Conservation (phyloP, 2,113 vertebrate species). For the Alexandromys fortis region DNA sequence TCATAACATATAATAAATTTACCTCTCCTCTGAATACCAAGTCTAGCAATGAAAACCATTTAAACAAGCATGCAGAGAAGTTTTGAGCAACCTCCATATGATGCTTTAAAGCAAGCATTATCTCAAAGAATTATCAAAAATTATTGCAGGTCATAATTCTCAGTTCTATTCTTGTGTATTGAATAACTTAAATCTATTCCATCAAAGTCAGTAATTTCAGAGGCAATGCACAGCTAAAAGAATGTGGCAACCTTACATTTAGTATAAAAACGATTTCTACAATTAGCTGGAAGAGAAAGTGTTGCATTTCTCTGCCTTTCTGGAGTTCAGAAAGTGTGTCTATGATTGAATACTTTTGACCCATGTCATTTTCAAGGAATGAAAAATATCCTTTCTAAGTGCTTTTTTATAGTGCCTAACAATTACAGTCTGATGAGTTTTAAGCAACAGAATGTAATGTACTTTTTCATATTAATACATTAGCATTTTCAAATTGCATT, state of each 20-base stretch:
- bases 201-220: neutral
- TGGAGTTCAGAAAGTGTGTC: neutral
- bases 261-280: neutral
- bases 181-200: constrained; percentile 30
- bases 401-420: constrained; percentile 32
- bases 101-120: neutral
- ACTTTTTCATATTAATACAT: constrained; percentile 39
- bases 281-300: neutral
- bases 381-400: constrained; percentile 38
- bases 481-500: constrained; percentile 49
- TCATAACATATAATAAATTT: neutral
- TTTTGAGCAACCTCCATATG: neutral
- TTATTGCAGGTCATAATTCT: neutral
- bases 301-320: neutral
- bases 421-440: constrained; percentile 42
- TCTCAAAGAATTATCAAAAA: constrained; percentile 40
- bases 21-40: neutral
- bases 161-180: constrained; percentile 39
- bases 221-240: constrained; percentile 35
- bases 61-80: constrained; percentile 16
- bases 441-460: neutral
- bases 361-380: constrained; percentile 22
- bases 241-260: constrained; percentile 16
- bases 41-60: neutral
- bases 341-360: constrained; percentile 46